Evolutionary conservation across 2,888 invertebrate genomes (phyloP).

Genomic region (Electrophaes corylata): DNA sequence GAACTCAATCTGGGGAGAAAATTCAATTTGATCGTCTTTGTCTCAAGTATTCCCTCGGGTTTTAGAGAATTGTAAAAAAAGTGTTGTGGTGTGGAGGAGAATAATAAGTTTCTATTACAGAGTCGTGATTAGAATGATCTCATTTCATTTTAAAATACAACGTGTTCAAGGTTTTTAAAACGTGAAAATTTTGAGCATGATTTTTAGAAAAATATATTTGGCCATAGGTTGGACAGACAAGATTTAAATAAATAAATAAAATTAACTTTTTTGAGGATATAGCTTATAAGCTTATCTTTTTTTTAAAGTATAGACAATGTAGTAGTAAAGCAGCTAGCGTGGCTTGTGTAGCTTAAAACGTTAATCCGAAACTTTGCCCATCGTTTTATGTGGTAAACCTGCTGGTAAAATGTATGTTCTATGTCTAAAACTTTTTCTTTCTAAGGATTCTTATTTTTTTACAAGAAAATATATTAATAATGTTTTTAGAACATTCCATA

Average conservation of each 20-base stretch:
- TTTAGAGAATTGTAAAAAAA: slow-evolving; percentile 11
- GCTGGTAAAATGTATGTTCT: background rate
- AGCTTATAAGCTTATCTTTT: no score
- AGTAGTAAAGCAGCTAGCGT: no score
- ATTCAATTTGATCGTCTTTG: slow-evolving; percentile 23
- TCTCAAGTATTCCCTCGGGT: slow-evolving; percentile 10
- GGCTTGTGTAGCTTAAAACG: no score
- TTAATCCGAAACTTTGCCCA: no score
- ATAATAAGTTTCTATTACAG: slow-evolving; percentile 5
- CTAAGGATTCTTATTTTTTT: no score
- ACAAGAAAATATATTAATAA: background rate
- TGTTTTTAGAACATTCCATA: slow-evolving; percentile 7
- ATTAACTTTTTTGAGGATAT: no score
- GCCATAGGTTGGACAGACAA: no score
- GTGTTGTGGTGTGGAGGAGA: background rate
- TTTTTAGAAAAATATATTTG: no score
- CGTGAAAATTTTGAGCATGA: no score
- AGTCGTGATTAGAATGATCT: background rate
- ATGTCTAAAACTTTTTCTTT: background rate
- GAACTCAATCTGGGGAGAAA: slow-evolving; percentile 21
- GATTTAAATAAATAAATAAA: no score
- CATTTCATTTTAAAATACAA: background rate
- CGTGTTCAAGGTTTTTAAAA: background rate
- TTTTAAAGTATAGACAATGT: no score
- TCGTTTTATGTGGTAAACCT: background rate